Percentiles rank a stretch among this genome's conserved stretches.
Evolutionary conservation across 2,888 invertebrate genomes (phyloP).

Genomic region (Hedychridium roseum): DNA sequence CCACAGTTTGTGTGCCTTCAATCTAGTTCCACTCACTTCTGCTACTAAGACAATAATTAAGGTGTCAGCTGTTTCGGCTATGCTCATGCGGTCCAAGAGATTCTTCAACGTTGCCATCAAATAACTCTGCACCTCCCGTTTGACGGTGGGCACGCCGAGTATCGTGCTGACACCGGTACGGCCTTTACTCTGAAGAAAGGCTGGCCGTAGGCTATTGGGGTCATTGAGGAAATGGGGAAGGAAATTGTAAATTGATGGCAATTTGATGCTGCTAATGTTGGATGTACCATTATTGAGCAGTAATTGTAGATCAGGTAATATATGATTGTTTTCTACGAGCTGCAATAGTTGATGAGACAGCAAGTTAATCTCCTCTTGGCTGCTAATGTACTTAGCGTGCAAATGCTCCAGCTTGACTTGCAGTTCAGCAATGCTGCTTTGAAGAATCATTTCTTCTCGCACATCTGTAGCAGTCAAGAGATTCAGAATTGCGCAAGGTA

Average conservation of each 20-base stretch:
- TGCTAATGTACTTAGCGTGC: slow-evolving; percentile 78
- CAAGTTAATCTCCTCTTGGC: slow-evolving; percentile 79
- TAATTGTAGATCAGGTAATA: slow-evolving; percentile 56
- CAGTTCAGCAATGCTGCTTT: slow-evolving; percentile 73
- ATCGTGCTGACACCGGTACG: slow-evolving; percentile 82
- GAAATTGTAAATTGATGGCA: slow-evolving; percentile 85
- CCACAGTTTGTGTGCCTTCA: too few relatives aligned
- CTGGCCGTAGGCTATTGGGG: slow-evolving; percentile 79
- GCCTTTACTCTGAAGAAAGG: slow-evolving; percentile 78
- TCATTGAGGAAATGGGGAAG: slow-evolving; percentile 86
- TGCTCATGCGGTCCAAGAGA: slow-evolving; percentile 80
- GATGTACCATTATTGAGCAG: slow-evolving; percentile 62
- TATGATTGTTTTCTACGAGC: slow-evolving; percentile 52
- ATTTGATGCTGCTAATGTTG: slow-evolving; percentile 67
- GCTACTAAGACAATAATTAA: slow-evolving; percentile 88
- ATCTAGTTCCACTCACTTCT: slow-evolving; percentile 67
- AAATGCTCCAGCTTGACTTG: slow-evolving; percentile 81
- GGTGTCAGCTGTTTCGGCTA: slow-evolving; percentile 77
- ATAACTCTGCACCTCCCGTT: slow-evolving; percentile 87
- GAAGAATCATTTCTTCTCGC: slow-evolving; percentile 50
- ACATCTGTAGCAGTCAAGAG: slow-evolving; percentile 51
- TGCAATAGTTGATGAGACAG: slow-evolving; percentile 71
- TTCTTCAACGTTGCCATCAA: slow-evolving; percentile 85
- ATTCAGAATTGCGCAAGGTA: slow-evolving; percentile 55
- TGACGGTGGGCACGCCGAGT: slow-evolving; percentile 90